phyloP scores from a whole-genome alignment of 2,113 vertebrate genomes.

The Tenebrosternarchus preto region DNA sequence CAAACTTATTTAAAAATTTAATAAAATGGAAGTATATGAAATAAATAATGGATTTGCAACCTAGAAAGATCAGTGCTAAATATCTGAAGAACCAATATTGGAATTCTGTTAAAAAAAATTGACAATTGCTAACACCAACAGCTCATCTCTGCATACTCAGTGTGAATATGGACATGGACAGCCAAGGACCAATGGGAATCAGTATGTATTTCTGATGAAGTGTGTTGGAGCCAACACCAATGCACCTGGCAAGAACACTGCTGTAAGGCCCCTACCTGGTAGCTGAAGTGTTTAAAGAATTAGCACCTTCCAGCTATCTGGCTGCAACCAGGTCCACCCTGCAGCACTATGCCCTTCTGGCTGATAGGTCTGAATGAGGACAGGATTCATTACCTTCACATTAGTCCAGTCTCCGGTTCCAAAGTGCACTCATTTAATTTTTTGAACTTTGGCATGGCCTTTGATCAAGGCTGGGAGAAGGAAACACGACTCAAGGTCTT shows the following conservation, averaged over 20 bases:
- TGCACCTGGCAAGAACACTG: slow-evolving; percentile 27
- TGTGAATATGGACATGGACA: slow-evolving; percentile 20
- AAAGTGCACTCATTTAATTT: background rate
- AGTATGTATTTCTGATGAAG: slow-evolving; percentile 3
- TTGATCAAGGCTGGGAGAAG: background rate
- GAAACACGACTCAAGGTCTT: background rate
- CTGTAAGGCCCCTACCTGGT: background rate
- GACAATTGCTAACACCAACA: background rate
- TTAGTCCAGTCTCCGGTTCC: background rate
- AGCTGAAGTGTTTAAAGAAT: slow-evolving; percentile 1
- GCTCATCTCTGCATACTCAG: background rate
- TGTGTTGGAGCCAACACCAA: background rate
- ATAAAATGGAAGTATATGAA: background rate
- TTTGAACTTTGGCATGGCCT: background rate
- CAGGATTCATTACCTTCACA: background rate
- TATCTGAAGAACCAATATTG: background rate
- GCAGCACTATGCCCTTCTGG: slow-evolving; percentile 6
- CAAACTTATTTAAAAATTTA: too few species aligned
- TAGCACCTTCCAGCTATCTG: background rate
- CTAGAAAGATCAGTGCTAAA: background rate
- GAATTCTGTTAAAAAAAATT: background rate
- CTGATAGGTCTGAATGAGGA: background rate
- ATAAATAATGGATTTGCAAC: background rate
- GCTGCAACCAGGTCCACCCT: background rate
- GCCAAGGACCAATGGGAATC: background rate